Evolutionary conservation across 2,888 invertebrate species (phyloP).

Genomic region (Brassicogethes aeneus): DNA sequence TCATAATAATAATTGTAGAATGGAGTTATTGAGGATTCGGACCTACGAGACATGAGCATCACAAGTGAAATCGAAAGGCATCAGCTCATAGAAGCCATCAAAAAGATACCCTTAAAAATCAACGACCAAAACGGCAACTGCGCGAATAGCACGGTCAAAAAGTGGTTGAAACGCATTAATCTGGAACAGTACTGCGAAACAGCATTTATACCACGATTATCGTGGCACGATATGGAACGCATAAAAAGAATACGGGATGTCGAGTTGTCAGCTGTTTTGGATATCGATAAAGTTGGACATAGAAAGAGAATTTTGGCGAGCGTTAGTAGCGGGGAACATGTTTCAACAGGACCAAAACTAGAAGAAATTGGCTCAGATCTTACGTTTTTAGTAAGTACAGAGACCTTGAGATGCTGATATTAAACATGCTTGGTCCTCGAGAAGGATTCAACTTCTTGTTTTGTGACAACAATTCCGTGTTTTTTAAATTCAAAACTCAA

Average conservation of each 20-base stretch:
- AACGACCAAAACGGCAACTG: conserved; percentile 43
- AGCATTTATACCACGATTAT: conserved; percentile 78
- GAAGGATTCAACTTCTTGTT: too few species aligned
- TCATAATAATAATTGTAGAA: too few species aligned
- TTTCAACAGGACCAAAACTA: conserved; percentile 51
- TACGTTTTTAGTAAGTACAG: neutral
- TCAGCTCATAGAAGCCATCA: conserved; percentile 62
- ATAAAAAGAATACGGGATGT: conserved; percentile 93
- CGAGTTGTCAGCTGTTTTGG: conserved; percentile 88
- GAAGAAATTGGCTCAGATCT: conserved; percentile 62
- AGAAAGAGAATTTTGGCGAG: conserved; percentile 85
- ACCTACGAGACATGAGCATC: conserved; percentile 79
- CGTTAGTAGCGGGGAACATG: conserved; percentile 56
- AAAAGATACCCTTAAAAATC: conserved; percentile 62
- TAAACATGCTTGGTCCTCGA: too few species aligned
- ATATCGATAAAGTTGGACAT: conserved; percentile 87
- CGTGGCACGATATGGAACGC: conserved; percentile 85
- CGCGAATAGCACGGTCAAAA: conserved; percentile 58
- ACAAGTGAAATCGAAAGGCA: conserved; percentile 62
- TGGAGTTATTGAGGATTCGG: conserved; percentile 76
- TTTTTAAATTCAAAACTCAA: too few species aligned
- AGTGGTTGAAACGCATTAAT: conserved; percentile 71
- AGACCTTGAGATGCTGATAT: too few species aligned
- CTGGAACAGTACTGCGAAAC: conserved; percentile 71
- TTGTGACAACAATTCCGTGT: too few species aligned